These are phyloP conservation scores for Rhea americana DNA, from an alignment of 2,113 vertebrate species.

Conservation along the genomic window DNA sequence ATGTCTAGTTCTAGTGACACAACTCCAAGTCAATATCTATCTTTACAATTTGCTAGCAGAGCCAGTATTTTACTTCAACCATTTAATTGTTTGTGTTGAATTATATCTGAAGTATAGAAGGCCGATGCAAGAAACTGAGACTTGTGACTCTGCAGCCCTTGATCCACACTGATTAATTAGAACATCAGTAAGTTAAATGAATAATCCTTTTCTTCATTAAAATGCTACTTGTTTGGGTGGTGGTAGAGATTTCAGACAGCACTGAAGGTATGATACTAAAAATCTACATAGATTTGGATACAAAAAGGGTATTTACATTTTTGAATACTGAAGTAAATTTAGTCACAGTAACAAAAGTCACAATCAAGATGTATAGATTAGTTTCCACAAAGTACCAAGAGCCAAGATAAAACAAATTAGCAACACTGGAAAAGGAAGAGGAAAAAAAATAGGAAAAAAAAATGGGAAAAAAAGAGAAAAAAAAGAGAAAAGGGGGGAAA, in stretches of 20 bases:
- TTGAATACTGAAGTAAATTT: neutral
- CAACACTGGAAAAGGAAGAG: too few species aligned
- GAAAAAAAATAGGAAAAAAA: too few species aligned
- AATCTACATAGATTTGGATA: neutral
- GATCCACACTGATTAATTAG: neutral
- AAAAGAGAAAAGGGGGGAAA: too few species aligned
- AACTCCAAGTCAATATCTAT: constrained; percentile 67
- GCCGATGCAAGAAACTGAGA: neutral
- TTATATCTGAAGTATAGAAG: constrained; percentile 1
- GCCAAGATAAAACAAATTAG: neutral
- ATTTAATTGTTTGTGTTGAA: constrained; percentile 21
- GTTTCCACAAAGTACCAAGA: rapidly evolving
- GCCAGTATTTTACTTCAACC: constrained; percentile 24
- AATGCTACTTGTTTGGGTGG: neutral
- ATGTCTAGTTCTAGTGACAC: constrained; percentile 73
- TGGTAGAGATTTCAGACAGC: neutral
- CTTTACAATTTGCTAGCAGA: constrained; percentile 50
- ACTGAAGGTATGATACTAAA: neutral
- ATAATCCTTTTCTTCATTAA: neutral
- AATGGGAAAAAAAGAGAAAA: too few species aligned
- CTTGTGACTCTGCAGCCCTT: neutral
- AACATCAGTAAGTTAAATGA: constrained; percentile 5
- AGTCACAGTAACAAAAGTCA: neutral
- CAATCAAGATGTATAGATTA: rapidly evolving
- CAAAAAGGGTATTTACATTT: neutral